These are phyloP conservation scores for Cyprinodon variegatus DNA, from an alignment of 2,113 vertebrate species.

Conservation along the genomic window DNA sequence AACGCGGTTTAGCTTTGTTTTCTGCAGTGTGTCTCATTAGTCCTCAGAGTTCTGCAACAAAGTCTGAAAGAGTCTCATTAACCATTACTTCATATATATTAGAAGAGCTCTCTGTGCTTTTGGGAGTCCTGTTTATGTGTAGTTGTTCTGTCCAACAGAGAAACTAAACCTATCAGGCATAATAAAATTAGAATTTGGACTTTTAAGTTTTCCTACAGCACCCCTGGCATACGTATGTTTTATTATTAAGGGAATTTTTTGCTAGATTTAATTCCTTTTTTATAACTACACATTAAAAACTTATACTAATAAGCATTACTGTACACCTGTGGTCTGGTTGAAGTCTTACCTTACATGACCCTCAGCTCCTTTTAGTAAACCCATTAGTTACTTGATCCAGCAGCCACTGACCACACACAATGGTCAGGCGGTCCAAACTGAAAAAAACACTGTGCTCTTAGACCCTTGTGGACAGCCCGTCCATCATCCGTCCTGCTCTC, in stretches of 20 bases:
- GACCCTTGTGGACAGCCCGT: conserved; percentile 38
- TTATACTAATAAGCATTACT: conserved; percentile 12
- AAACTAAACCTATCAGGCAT: not conserved
- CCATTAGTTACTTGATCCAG: conserved; percentile 47
- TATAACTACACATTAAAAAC: not conserved
- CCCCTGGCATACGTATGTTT: not conserved
- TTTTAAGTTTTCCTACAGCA: conserved; percentile 6
- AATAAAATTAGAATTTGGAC: not conserved
- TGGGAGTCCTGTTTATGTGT: not conserved
- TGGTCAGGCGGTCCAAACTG: conserved; percentile 22
- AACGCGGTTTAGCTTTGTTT: conserved; percentile 8
- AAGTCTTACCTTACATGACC: conserved; percentile 61
- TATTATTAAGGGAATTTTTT: conserved; percentile 10
- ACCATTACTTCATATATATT: conserved; percentile 3
- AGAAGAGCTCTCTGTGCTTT: not conserved
- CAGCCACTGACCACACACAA: conserved; percentile 42
- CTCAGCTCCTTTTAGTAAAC: conserved; percentile 19
- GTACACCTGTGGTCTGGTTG: conserved; percentile 5
- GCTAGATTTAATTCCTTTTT: not conserved
- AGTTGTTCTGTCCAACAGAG: conserved; percentile 1
- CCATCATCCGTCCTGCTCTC: conserved; percentile 38
- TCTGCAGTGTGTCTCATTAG: not conserved
- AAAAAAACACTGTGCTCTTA: conserved; percentile 26
- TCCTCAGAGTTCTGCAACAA: conserved; percentile 12
- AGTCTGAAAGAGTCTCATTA: conserved; percentile 12